Conservation (phyloP, 37 sponge, comb jelly and placozoan species). For the Amphimedon queenslandica region DNA sequence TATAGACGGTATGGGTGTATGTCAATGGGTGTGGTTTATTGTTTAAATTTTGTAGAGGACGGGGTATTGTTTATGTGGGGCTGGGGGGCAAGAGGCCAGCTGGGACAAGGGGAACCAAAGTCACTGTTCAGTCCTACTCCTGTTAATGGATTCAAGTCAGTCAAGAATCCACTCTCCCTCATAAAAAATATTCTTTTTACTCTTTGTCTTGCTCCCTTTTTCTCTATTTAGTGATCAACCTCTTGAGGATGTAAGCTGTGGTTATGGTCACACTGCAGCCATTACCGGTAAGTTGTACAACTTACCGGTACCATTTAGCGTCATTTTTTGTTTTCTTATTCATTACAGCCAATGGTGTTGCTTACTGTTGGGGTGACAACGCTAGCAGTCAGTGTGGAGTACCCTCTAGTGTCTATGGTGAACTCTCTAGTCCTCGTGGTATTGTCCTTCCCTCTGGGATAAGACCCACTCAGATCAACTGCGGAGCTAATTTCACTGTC, state of each 20-base stretch:
- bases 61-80: slow-evolving; percentile 77
- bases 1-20: slow-evolving; percentile 29
- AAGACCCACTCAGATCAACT: slow-evolving; percentile 56
- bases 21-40: too few relatives aligned
- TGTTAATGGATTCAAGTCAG: slow-evolving; percentile 55
- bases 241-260: slow-evolving; percentile 79
- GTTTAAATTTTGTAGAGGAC: slow-evolving; percentile 29
- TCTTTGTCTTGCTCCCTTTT: too few relatives aligned
- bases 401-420: background rate
- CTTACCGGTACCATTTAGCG: background rate
- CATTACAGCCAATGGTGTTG: slow-evolving; percentile 25
- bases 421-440: slow-evolving; percentile 29
- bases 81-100: slow-evolving; percentile 64
- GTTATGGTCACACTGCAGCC: slow-evolving; percentile 72
- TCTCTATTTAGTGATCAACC: slow-evolving; percentile 35
- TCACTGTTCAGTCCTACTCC: slow-evolving; percentile 22
- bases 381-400: slow-evolving; percentile 54
- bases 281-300: slow-evolving; percentile 21
- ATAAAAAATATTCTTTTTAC: background rate
- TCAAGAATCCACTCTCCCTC: background rate
- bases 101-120: slow-evolving; percentile 55
- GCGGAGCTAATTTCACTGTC: slow-evolving; percentile 72
- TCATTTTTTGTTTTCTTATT: background rate
- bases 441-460: slow-evolving; percentile 35
- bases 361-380: slow-evolving; percentile 83